Percentiles rank a stretch among this genome's conserved stretches.
These are phyloP conservation scores for Entomyzon cyanotis DNA, from an alignment of 2,113 vertebrate genomes.

Conservation along the genomic window DNA sequence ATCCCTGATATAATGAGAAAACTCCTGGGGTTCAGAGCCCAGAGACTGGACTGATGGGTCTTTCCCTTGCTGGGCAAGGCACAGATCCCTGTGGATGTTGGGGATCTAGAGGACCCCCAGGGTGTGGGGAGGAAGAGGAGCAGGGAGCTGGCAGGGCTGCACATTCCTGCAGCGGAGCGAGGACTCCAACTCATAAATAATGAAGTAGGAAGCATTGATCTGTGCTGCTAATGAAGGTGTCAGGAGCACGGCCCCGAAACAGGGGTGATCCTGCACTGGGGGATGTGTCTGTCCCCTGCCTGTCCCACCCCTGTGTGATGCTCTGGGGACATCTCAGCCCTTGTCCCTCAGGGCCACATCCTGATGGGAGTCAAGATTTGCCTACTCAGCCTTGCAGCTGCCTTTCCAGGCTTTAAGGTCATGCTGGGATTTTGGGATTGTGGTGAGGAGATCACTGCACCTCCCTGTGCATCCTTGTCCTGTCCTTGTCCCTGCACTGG, in stretches of 20 bases:
- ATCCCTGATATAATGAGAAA: neutral
- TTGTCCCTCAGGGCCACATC: accelerated
- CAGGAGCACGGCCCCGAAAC: neutral
- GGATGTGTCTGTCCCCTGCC: accelerated
- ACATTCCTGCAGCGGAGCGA: neutral
- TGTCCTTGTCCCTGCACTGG: neutral
- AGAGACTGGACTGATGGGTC: neutral
- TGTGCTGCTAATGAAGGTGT: neutral
- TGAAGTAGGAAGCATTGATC: constrained; percentile 24
- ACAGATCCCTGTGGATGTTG: neutral
- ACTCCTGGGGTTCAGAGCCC: neutral
- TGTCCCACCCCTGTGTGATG: accelerated
- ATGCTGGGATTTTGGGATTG: neutral
- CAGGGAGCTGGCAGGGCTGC: neutral
- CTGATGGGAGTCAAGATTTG: neutral
- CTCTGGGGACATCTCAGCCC: neutral
- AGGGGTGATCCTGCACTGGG: neutral
- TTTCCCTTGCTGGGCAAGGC: neutral
- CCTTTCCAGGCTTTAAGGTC: neutral
- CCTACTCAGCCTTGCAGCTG: neutral
- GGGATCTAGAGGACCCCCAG: neutral
- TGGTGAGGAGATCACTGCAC: neutral
- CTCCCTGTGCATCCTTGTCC: neutral
- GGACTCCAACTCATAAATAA: constrained; percentile 34
- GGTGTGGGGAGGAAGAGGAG: accelerated